Conservation (phyloP, 2,888 invertebrate genomes). For the Psylliodes chrysocephalus region DNA sequence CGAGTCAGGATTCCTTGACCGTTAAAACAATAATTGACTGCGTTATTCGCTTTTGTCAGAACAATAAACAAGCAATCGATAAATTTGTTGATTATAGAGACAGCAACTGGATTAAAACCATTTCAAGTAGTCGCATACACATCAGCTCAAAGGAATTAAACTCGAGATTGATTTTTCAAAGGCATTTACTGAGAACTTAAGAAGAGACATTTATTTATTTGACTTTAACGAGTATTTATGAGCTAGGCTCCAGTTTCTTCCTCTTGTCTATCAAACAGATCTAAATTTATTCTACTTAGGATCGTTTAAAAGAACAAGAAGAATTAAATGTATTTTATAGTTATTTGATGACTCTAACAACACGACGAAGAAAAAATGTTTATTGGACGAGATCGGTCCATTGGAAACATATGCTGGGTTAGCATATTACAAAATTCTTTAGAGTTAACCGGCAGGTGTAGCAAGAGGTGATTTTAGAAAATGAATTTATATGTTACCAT, state of each 20-base stretch:
- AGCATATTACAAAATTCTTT: too few species aligned
- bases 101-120: background rate
- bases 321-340: conserved; percentile 40
- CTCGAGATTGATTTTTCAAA: conserved; percentile 17
- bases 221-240: conserved; percentile 42
- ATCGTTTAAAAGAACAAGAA: conserved; percentile 40
- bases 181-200: conserved; percentile 12
- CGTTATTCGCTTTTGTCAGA: too few species aligned
- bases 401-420: background rate
- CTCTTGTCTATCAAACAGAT: conserved; percentile 43
- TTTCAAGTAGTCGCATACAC: background rate
- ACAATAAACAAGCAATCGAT: too few species aligned
- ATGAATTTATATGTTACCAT: too few species aligned
- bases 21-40: too few species aligned
- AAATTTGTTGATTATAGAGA: too few species aligned
- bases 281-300: conserved; percentile 42
- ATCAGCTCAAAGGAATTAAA: background rate
- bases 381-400: too few species aligned
- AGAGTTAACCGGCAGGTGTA: too few species aligned
- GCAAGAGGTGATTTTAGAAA: too few species aligned
- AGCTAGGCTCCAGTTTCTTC: conserved; percentile 34
- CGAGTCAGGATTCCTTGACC: too few species aligned
- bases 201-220: conserved; percentile 38
- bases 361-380: conserved; percentile 26
- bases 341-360: conserved; percentile 37